Conservation (phyloP, 2,113 vertebrate species). For the Machaerirhynchus nigripectus region DNA sequence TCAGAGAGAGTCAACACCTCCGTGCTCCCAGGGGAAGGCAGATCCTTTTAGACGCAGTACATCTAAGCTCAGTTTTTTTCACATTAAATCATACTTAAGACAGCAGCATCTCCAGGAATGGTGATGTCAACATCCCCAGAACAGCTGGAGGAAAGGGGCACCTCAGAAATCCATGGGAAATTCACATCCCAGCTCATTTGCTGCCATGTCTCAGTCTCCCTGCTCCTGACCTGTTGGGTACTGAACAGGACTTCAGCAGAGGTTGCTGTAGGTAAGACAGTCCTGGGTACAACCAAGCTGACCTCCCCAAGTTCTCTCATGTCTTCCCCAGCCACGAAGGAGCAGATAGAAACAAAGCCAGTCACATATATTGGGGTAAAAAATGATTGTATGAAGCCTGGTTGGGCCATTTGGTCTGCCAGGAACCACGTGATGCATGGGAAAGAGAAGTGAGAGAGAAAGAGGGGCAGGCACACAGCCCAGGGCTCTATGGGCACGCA, state of each 20-base stretch:
- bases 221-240: not conserved
- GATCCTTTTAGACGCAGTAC: not conserved
- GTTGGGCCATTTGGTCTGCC: not conserved
- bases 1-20: conserved; percentile 33
- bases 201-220: not conserved
- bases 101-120: not conserved
- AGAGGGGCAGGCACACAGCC: not conserved
- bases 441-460: not conserved
- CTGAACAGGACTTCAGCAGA: not conserved
- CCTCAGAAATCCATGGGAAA: not conserved
- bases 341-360: not conserved
- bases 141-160: not conserved
- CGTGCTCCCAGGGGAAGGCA: not conserved
- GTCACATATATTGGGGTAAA: not conserved
- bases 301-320: not conserved
- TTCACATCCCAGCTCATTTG: not conserved
- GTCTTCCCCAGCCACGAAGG: not conserved
- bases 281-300: not conserved
- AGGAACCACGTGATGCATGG: not conserved
- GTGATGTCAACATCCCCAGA: not conserved
- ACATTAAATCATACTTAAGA: not conserved
- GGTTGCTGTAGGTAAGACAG: not conserved
- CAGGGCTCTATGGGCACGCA: not conserved
- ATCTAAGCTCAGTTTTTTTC: not conserved
- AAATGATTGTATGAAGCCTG: not conserved